Percentiles rank a stretch among this genome's conserved stretches.
These are phyloP conservation scores for Liodrosophila aerea DNA, from an alignment of 2,888 invertebrate species.

Conservation along the genomic window DNA sequence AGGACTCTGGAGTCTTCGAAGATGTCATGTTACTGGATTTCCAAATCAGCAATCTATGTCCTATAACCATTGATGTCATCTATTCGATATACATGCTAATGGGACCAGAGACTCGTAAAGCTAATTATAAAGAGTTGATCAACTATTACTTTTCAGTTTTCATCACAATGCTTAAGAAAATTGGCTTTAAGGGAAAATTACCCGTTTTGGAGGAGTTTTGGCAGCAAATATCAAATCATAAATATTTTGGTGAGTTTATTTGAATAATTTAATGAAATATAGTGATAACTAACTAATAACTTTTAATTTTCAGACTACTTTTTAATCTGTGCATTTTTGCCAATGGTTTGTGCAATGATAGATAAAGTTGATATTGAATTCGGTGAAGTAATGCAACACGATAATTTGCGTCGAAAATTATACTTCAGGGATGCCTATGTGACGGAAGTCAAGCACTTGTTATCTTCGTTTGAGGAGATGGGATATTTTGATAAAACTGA, in stretches of 20 bases:
- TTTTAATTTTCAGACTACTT: too few species aligned
- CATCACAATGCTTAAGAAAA: constrained; percentile 35
- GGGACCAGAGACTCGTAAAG: constrained; percentile 41
- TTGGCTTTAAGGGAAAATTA: constrained; percentile 36
- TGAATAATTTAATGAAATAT: too few species aligned
- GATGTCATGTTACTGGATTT: constrained; percentile 64
- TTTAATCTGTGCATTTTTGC: too few species aligned
- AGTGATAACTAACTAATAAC: too few species aligned
- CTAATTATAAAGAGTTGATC: constrained; percentile 48
- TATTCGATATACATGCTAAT: constrained; percentile 62
- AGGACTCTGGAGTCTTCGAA: constrained; percentile 15
- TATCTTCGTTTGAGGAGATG: background rate
- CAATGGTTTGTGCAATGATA: constrained; percentile 20
- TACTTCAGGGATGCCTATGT: background rate
- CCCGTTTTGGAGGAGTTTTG: constrained; percentile 62
- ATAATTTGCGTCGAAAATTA: too few species aligned
- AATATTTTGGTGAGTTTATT: constrained; percentile 55
- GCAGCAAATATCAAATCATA: constrained; percentile 52
- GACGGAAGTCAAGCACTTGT: background rate
- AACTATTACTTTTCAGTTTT: constrained; percentile 50
- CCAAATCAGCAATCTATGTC: constrained; percentile 53
- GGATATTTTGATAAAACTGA: too few species aligned
- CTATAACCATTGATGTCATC: constrained; percentile 58
- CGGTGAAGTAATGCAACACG: constrained; percentile 14
- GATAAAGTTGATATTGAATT: background rate